Base-by-base conservation (phyloP, 2,113 vertebrate genomes). In the Poecilia latipinna region DNA sequence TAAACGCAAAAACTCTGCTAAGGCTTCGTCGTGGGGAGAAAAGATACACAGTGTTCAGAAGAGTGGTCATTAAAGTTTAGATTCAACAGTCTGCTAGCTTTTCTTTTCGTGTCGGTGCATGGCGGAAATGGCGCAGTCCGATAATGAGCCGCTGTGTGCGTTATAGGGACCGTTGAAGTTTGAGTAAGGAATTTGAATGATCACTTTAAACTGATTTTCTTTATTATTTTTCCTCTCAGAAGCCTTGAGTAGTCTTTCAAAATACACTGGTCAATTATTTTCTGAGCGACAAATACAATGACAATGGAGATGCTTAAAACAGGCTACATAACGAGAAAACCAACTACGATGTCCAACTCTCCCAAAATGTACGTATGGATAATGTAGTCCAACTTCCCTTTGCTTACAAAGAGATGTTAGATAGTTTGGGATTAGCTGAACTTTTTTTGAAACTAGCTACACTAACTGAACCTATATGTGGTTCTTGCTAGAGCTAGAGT, bases 41-140 rank as follows among this genome's bases (percentile, higher is more conserved):
- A 77, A 88, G 82, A 88, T 72, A 77, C 92, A 93, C 93, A 94
- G 93, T 94, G 93, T 90, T 93, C 60, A 81, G 84, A 81, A 89
- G 61, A 87, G 83, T 76, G 64, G 78, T 89, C 86, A 75, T 82
- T 82, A 79, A 72, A 85, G 81, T 81, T 86, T 80, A 70, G 82
- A 80, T 90, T 90, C 82, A 94, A 94, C 92, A 93, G 91, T 93
- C 92, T 82, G 75, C 75, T 86, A 85, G 86, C 72, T 77, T 67
- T 8, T 42, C 39, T 79, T 78, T 77, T 37, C 8, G 65, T 64
- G 82, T 86, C 69, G 64, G 57, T 88, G 77, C 81, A 74, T 42
- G 68, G 80, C 39, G 61, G 85, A 62, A 77, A 35, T 60, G 84
- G 87, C 85, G 83, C 64, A 85, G 90, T 84, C 68, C 22, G 68